Evolutionary conservation across 2,113 vertebrate species (phyloP), one percentile per base, ranked within the genome.

Genomic region (Brevimyrus niger): DNA sequence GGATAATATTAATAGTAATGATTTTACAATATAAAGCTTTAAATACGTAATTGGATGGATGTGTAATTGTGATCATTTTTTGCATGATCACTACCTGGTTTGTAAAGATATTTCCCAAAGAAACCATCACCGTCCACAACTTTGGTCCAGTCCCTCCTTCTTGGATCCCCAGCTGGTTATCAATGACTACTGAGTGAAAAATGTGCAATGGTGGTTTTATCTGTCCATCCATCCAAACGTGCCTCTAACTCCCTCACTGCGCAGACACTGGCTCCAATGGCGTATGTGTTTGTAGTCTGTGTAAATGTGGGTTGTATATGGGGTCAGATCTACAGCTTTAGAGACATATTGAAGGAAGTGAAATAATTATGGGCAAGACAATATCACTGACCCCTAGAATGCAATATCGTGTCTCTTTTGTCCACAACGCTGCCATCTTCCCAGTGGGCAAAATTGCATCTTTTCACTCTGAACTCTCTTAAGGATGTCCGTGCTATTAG

Each of bases 381-480:
- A 93, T 97, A 97, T 97, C 97, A 93, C 92, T 94, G 97, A 98
- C 97, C 98, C 97, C 95, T 95, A 96, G 95, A 97, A 97, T 97
- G 97, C 96, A 96, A 97, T 97, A 97, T 98, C 97, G 97, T 96
- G 96, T 98, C 97, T 97, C 97, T 95, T 98, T 98, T 98, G 97
- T 98, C 95, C 96, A 94, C 92, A 93, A 92, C 90, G 95, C 94
- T 93, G 94, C 94, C 92, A 91, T 91, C 91, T 90, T 90, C 93
- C 96, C 96, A 94, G 94, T 94, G 95, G 96, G 96, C 96, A 93
- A 96, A 97, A 98, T 97, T 97, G 97, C 97, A 96, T 96, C 94
- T 94, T 97, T 96, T 96, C 94, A 96, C 96, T 95, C 35, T 94
- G 91, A 88, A 94, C 94, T 95, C 96, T 94, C 94, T 96, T 95